These are phyloP conservation scores for Cyphomyrus discorhynchus DNA, from an alignment of 2,113 vertebrate species.

Conservation along the genomic window DNA sequence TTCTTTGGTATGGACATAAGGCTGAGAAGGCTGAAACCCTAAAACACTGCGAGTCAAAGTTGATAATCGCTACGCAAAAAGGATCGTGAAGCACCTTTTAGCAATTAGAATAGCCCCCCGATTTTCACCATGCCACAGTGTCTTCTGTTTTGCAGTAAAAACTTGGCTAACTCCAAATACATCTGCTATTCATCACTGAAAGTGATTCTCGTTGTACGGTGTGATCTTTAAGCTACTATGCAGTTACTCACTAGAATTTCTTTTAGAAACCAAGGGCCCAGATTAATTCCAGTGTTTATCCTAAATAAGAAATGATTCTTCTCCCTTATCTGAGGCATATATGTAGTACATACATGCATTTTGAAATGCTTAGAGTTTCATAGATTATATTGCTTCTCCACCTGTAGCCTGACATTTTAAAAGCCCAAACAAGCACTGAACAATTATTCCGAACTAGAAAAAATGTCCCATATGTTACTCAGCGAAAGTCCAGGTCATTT, in stretches of 20 bases:
- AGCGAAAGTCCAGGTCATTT: not conserved
- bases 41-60: not conserved
- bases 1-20: constrained; percentile 65
- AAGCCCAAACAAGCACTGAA: constrained; percentile 10
- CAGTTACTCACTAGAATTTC: not conserved
- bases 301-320: constrained; percentile 9
- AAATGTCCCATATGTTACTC: not conserved
- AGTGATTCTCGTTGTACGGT: not conserved
- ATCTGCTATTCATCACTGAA: not conserved
- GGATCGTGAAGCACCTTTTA: constrained; percentile 4
- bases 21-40: constrained; percentile 42
- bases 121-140: not conserved
- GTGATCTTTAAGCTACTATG: not conserved
- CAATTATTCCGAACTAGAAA: not conserved
- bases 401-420: not conserved
- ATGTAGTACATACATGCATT: constrained; percentile 1
- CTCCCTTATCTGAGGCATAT: not conserved
- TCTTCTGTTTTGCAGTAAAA: not conserved
- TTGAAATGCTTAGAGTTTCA: constrained; percentile 5
- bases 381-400: constrained; percentile 17
- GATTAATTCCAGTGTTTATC: not conserved
- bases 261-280: not conserved
- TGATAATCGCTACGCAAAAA: constrained; percentile 8
- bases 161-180: not conserved
- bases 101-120: not conserved